These are phyloP conservation scores for Drosophila helvetica DNA, from an alignment of 2,888 invertebrate species.

Conservation along the genomic window DNA sequence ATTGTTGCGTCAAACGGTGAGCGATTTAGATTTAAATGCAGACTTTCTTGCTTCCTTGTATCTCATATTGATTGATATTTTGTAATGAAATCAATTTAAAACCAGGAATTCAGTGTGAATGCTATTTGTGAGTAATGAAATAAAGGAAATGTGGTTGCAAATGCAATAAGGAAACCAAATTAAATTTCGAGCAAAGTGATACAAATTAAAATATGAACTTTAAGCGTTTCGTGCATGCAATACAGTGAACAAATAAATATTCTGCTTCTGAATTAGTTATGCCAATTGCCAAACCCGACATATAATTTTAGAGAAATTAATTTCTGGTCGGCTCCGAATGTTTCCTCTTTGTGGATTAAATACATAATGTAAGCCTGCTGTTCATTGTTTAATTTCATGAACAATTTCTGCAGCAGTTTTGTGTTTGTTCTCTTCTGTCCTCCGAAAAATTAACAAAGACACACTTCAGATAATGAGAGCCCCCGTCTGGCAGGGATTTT, in stretches of 20 bases:
- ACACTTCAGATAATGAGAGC: background rate
- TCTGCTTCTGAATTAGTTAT: background rate
- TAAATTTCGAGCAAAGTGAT: background rate
- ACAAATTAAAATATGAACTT: no score
- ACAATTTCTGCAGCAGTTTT: background rate
- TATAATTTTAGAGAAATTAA: background rate
- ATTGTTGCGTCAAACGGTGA: no score
- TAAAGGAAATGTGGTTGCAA: background rate
- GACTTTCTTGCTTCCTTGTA: background rate
- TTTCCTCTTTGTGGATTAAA: background rate
- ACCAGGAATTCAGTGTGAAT: background rate
- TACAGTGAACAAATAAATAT: no score
- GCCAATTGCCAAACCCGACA: no score
- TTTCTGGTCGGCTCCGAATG: background rate
- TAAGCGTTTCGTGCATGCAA: no score
- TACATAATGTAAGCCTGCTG: no score
- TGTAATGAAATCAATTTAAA: background rate
- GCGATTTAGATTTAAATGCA: background rate
- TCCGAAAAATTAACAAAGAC: background rate
- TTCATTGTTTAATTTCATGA: no score
- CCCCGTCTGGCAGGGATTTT: background rate
- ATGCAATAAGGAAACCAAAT: background rate
- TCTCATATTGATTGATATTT: background rate
- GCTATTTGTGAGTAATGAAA: slow-evolving; percentile 14
- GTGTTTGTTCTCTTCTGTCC: background rate